Base-by-base conservation (phyloP, 2,113 vertebrate genomes). In the Brienomyrus brachyistius region DNA sequence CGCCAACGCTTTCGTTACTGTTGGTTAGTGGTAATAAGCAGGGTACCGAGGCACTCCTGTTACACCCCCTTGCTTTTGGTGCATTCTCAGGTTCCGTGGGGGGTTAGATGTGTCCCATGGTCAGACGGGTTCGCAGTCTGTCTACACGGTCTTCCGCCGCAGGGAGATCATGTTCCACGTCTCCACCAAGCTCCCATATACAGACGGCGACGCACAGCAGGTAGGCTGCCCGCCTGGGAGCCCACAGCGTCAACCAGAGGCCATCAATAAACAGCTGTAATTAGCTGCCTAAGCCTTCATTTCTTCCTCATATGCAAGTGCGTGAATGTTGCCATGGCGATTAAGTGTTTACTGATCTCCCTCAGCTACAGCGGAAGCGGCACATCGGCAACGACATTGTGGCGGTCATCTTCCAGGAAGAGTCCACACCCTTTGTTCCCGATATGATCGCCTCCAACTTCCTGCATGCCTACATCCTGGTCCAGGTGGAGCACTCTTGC, bases 361-460 rank as follows among this genome's bases (percentile, higher is more conserved):
- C 0, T 51, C 54, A 99, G 98, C 96, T 99, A 40, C 98, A 99
- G 94, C 96, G 98, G 94, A 99, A 99, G 94, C 95, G 98, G 40
- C 98, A 99, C 92, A 98, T 99, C 27, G 98, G 98, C 87, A 99
- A 99, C 1, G 98, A 99, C 94, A 99, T 99, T 0, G 98, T 99
- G 93, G 97, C 97, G 0, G 92, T 97, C 80, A 96, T 99, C 92
- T 99, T 99, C 91, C 98, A 99, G 95, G 98, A 99, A 87, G 97
- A 98, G 92, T 96, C 97, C 93, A 99, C 98, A 0, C 98, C 98
- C 0, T 99, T 99, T 50, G 98, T 99, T 88, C 97, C 98, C 0
- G 98, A 99, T 93, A 98, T 98, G 97, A 99, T 99, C 0, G 98
- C 98, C 82, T 99, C 98, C 91, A 99, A 99, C 94, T 99, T 99